Conservation (phyloP, 1,140 invertebrate genomes). For the Sipha flava region DNA sequence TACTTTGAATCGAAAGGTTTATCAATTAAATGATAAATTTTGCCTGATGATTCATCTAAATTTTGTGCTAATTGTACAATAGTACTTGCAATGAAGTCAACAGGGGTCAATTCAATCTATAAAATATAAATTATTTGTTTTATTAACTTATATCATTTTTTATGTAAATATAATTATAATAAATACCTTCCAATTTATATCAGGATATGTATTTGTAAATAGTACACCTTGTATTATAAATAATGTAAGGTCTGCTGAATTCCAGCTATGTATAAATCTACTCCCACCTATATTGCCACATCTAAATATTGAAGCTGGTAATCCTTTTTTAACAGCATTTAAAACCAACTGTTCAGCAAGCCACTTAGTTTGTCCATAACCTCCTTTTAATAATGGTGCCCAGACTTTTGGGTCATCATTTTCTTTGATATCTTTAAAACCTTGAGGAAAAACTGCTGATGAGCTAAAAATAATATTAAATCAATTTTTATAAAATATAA, state of each 20-base stretch:
- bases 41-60: slow-evolving; percentile 43
- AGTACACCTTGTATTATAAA: slow-evolving; percentile 46
- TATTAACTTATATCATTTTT: background rate
- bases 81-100: slow-evolving; percentile 47
- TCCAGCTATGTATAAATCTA: slow-evolving; percentile 45
- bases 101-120: slow-evolving; percentile 48
- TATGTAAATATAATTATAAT: background rate
- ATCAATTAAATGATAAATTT: slow-evolving; percentile 45
- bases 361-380: slow-evolving; percentile 50
- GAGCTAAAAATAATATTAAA: slow-evolving; percentile 41
- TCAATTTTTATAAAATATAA: background rate
- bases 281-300: slow-evolving; percentile 46
- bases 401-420: slow-evolving; percentile 42
- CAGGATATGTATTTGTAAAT: slow-evolving; percentile 43
- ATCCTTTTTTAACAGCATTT: slow-evolving; percentile 44
- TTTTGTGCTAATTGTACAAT: slow-evolving; percentile 44
- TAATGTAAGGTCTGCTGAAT: slow-evolving; percentile 48
- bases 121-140: slow-evolving; percentile 2
- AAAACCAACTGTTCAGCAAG: slow-evolving; percentile 48
- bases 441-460: slow-evolving; percentile 47
- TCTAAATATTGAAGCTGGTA: slow-evolving; percentile 45
- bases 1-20: slow-evolving; percentile 20
- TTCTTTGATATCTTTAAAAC: slow-evolving; percentile 42
- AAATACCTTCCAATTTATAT: slow-evolving; percentile 45
- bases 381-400: slow-evolving; percentile 43